phyloP scores from a whole-genome alignment of 2,797 vertebrate species.

The Coregonus suidteri region DNA sequence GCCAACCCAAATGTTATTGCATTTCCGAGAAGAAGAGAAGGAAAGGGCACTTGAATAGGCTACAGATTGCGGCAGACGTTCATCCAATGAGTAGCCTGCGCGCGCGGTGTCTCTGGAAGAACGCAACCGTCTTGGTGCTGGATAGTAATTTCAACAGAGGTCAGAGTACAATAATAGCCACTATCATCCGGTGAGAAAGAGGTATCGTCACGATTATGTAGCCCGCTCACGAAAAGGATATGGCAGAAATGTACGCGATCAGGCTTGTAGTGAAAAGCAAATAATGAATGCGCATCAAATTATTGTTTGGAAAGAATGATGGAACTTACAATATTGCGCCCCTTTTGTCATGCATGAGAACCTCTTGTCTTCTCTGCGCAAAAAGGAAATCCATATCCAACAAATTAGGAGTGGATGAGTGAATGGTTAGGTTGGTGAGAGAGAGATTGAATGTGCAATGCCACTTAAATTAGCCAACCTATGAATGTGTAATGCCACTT shows the following conservation, averaged over 20 bases:
- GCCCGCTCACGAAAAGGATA: neutral
- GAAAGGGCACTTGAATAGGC: constrained; percentile 10
- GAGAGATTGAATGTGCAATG: constrained; percentile 14
- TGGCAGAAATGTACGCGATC: neutral
- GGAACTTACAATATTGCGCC: neutral
- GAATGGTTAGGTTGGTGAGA: constrained; percentile 6
- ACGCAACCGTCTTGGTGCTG: constrained; percentile 35
- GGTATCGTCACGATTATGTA: neutral
- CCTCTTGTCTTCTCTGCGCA: neutral
- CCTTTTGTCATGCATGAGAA: neutral
- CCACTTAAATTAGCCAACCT: neutral
- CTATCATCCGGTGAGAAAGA: neutral
- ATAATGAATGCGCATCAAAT: neutral
- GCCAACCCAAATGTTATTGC: constrained; percentile 48
- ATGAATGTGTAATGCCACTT: neutral
- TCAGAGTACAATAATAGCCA: constrained; percentile 31
- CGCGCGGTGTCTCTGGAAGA: constrained; percentile 16
- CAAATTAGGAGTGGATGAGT: constrained; percentile 43
- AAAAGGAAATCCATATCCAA: constrained; percentile 39
- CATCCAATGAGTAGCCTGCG: constrained; percentile 18
- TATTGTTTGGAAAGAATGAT: neutral
- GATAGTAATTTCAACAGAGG: constrained; percentile 19
- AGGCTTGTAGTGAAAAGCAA: neutral
- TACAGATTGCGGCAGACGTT: constrained; percentile 18
- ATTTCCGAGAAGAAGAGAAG: constrained; percentile 26